These are phyloP conservation scores for Pangasianodon hypophthalmus DNA, from an alignment of 2,113 vertebrate species.

Conservation along the genomic window DNA sequence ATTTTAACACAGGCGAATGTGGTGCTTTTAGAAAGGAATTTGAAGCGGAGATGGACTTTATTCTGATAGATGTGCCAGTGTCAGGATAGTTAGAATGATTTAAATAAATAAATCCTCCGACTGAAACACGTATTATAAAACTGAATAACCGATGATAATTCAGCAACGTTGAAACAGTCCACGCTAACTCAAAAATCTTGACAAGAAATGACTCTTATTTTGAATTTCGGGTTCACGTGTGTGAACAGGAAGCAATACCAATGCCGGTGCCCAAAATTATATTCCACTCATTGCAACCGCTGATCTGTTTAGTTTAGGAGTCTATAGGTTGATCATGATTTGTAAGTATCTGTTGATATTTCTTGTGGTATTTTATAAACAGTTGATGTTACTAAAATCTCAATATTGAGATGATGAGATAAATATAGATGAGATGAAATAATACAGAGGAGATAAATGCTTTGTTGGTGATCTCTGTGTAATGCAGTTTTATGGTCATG, in stretches of 20 bases:
- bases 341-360: constrained; percentile 24
- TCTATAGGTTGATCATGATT: background rate
- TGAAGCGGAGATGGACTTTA: background rate
- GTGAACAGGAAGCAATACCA: background rate
- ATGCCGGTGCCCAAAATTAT: background rate
- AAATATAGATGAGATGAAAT: no score
- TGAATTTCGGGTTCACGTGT: background rate
- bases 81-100: no score
- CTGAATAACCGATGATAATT: background rate
- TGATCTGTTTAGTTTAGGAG: background rate
- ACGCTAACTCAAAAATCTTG: background rate
- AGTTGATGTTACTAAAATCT: background rate
- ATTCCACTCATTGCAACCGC: no score
- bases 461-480: background rate
- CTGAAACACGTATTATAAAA: background rate
- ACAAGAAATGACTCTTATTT: constrained; percentile 8
- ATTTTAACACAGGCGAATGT: background rate
- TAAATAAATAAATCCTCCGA: background rate
- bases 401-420: background rate
- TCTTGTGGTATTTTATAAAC: background rate
- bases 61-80: background rate
- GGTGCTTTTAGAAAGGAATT: background rate
- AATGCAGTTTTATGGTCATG: background rate
- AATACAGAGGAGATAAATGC: background rate
- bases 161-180: no score